These are phyloP conservation scores for Motacilla alba DNA, from an alignment of 2,113 vertebrate genomes.

Conservation along the genomic window DNA sequence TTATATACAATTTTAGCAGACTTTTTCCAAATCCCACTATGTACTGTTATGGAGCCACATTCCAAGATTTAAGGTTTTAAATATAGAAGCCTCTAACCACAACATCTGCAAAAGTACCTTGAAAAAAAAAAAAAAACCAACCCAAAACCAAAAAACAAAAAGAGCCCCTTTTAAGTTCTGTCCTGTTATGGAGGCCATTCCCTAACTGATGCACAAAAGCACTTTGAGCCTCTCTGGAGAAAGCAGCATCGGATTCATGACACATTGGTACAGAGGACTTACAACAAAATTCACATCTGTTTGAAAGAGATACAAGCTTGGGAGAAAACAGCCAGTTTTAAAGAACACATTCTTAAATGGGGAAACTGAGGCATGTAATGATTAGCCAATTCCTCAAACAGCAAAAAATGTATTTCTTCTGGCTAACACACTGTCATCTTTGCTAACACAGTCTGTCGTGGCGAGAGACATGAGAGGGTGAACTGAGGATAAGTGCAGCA, in stretches of 20 bases:
- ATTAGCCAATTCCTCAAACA: neutral
- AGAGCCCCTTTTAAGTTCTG: neutral
- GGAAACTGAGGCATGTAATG: neutral
- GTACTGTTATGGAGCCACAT: neutral
- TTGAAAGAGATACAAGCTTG: neutral
- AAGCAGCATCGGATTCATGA: accelerated
- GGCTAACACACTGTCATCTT: neutral
- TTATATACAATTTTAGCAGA: neutral
- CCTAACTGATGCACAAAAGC: neutral
- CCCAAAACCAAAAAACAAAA: neutral
- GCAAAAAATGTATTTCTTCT: neutral
- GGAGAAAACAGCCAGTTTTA: neutral
- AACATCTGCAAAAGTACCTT: neutral
- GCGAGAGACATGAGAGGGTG: accelerated
- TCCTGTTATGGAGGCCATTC: neutral
- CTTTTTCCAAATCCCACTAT: neutral
- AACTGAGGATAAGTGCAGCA: neutral
- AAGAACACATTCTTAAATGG: neutral
- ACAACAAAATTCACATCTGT: neutral
- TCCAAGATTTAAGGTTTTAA: neutral
- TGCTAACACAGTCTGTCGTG: neutral
- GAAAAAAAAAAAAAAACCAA: too few relatives aligned
- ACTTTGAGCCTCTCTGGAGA: neutral
- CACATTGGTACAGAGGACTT: neutral
- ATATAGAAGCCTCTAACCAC: neutral